Conservation (phyloP, 2,888 invertebrate species). For the Auanema sp. region DNA sequence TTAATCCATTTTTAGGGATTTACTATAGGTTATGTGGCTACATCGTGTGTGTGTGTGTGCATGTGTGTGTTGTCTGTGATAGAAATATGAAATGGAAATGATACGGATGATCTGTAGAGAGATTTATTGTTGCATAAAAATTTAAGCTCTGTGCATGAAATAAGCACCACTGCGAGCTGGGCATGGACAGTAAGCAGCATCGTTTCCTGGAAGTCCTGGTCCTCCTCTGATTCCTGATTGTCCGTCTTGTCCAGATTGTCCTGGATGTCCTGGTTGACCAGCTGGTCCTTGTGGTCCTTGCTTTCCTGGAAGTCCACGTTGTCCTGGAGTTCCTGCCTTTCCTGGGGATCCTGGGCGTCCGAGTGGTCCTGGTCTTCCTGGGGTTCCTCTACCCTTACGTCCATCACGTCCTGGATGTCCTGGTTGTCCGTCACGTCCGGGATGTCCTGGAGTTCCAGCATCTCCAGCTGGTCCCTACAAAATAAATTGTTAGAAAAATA, state of each 20-base stretch:
- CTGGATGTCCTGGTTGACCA: conserved; percentile 34
- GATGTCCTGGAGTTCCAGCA: conserved; percentile 48
- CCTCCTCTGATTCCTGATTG: conserved; percentile 44
- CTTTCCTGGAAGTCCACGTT: conserved; percentile 32
- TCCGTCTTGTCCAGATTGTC: conserved; percentile 38
- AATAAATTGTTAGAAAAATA: no score
- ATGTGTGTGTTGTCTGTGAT: no score
- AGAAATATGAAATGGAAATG: no score
- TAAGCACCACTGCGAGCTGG: conserved; percentile 27
- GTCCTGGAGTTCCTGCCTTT: conserved; percentile 39
- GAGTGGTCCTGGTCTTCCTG: conserved; percentile 32
- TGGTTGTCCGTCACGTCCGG: conserved; percentile 42
- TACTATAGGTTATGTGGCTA: no score
- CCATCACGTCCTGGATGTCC: conserved; percentile 32
- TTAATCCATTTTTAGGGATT: no score
- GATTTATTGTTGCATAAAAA: no score
- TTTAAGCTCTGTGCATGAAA: no score
- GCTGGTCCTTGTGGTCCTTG: conserved; percentile 46
- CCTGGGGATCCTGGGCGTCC: conserved; percentile 41
- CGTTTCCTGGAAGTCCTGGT: conserved; percentile 43
- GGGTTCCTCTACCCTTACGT: conserved; percentile 31
- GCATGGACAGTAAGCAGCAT: conserved; percentile 49
- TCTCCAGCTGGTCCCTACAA: conserved; percentile 50
- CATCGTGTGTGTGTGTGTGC: no score
- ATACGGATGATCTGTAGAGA: no score